A percentile compares a stretch with the other conserved stretches of the same genome.
These are phyloP conservation scores for Salvator merianae DNA, from an alignment of 2,113 vertebrate species.

Conservation along the genomic window DNA sequence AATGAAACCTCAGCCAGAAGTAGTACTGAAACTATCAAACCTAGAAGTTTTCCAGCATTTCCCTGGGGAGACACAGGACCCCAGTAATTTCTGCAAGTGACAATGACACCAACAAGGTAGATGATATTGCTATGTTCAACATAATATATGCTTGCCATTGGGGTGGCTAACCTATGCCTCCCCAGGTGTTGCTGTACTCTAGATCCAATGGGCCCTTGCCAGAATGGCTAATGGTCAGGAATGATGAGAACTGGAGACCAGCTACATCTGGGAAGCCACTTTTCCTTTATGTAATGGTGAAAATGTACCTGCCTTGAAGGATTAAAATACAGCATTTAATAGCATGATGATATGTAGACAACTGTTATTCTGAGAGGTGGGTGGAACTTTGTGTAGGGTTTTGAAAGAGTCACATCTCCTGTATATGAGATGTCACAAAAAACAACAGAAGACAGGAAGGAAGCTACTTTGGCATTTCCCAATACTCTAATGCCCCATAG, in stretches of 20 bases:
- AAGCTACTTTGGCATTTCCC: too few relatives aligned
- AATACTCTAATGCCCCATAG: too few relatives aligned
- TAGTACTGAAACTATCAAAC: not conserved
- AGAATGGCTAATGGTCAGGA: not conserved
- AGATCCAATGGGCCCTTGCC: not conserved
- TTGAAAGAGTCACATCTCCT: too few relatives aligned
- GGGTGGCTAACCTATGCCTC: not conserved
- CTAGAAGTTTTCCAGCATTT: not conserved
- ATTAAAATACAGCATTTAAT: not conserved
- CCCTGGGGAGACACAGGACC: not conserved
- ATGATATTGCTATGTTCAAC: too few relatives aligned
- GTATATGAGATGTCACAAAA: too few relatives aligned
- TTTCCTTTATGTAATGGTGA: too few relatives aligned
- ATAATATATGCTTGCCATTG: too few relatives aligned
- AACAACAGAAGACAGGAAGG: too few relatives aligned
- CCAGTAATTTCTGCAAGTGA: not conserved
- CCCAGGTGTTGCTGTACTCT: not conserved
- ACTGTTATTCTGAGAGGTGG: not conserved
- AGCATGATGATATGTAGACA: not conserved
- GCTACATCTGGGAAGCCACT: too few relatives aligned
- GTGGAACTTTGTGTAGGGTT: too few relatives aligned
- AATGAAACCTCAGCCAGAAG: not conserved
- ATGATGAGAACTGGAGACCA: too few relatives aligned
- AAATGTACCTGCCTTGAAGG: not conserved
- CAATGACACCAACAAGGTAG: too few relatives aligned